phyloP scores from a whole-genome alignment of 1,140 invertebrate genomes.

The Brachionus manjavacas region DNA sequence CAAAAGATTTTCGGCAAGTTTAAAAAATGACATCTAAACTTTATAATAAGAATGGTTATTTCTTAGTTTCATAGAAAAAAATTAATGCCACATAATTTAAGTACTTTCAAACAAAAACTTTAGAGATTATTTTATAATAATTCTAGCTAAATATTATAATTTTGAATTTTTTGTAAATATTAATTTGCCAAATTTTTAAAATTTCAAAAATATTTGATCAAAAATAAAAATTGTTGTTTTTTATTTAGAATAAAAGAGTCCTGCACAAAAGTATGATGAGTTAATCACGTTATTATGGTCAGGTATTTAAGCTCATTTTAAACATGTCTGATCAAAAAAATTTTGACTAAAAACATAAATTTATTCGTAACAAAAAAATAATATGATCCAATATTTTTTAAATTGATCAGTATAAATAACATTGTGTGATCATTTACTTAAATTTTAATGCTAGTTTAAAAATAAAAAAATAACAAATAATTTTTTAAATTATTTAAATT shows the following conservation, averaged over 20 bases:
- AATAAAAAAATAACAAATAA: too few relatives aligned
- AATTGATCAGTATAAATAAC: too few relatives aligned
- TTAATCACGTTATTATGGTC: not conserved
- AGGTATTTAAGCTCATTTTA: too few relatives aligned
- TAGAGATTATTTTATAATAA: not conserved
- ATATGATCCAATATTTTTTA: too few relatives aligned
- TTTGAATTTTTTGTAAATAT: not conserved
- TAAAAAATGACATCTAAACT: constrained; percentile 24
- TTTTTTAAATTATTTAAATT: too few relatives aligned
- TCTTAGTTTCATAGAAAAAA: not conserved
- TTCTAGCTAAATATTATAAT: not conserved
- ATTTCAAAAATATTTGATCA: not conserved
- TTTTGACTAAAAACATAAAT: too few relatives aligned
- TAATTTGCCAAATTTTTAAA: not conserved
- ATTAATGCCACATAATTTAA: not conserved
- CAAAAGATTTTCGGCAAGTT: constrained; percentile 32
- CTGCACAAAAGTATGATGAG: not conserved
- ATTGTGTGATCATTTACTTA: too few relatives aligned
- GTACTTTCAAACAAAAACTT: not conserved
- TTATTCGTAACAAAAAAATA: too few relatives aligned
- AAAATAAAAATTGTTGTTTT: not conserved
- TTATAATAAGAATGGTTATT: not conserved
- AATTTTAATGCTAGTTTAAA: too few relatives aligned
- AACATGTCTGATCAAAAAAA: too few relatives aligned
- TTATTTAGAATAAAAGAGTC: not conserved